Evolutionary conservation across 2,113 vertebrate species (phyloP).

Genomic region (Dipodomys merriami): DNA sequence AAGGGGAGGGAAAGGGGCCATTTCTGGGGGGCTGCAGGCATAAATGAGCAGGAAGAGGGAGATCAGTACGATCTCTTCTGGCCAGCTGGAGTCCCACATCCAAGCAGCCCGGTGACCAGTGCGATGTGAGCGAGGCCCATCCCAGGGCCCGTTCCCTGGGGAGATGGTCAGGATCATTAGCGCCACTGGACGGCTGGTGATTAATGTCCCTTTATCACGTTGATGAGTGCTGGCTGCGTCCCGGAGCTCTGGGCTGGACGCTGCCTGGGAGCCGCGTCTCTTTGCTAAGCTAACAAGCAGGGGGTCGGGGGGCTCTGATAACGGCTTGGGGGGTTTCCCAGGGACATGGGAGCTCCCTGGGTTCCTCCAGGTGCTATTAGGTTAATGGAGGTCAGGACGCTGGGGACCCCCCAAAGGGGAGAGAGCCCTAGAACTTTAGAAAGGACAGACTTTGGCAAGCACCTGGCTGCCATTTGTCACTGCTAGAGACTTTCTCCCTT

Average conservation of each 20-base stretch:
- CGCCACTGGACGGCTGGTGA: not conserved
- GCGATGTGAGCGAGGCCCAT: too few species aligned
- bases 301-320: not conserved
- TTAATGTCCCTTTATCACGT: constrained; percentile 49
- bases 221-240: too few species aligned
- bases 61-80: too few species aligned
- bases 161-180: not conserved
- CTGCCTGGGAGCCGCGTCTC: not conserved
- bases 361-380: not conserved
- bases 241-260: too few species aligned
- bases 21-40: too few species aligned
- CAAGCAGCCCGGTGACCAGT: too few species aligned
- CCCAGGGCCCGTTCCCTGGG: too few species aligned
- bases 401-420: not conserved
- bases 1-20: too few species aligned
- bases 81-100: too few species aligned
- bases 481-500: not conserved
- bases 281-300: constrained; percentile 24
- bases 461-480: not conserved
- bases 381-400: not conserved
- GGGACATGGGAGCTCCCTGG: not conserved
- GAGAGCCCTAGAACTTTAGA: not conserved
- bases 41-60: too few species aligned
- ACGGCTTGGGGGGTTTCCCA: too few species aligned
- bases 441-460: not conserved